Base-by-base conservation (phyloP, 1,140 invertebrate genomes). In the Conopomorpha cramerella region DNA sequence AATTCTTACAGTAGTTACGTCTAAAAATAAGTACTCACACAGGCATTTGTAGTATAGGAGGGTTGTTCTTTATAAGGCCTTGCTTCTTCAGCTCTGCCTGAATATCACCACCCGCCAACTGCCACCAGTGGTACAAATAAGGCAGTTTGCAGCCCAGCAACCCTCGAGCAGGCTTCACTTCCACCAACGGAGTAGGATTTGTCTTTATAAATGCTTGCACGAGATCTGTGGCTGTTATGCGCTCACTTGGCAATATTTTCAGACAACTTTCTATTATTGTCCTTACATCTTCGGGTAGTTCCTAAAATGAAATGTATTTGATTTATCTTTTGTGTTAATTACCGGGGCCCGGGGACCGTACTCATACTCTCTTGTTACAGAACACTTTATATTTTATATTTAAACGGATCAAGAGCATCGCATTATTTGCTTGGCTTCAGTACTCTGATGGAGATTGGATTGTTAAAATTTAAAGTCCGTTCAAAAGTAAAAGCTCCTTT, bases 51-150 rank as follows among this genome's bases (percentile, higher is more conserved):
- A 92, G 66, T 54, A 92, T 88, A 3, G 90, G 87, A 2, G 89
- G 88, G 49, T 84, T 87, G 39, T 85, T 89, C 50, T 92, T 86
- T 15, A 96, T 91, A 3, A 97, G 78, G 3, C 93, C 94, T 70
- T 95, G 92, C 61, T 91, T 92, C 53, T 93, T 94, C 8, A 99
- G 78, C 65, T 96, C 93, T 8, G 86, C 78, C 39, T 92, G 88
- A 27, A 96, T 89, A 79, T 98, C 95, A 1, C 95, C 95, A 17
- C 96, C 96, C 14, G 95, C 91, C 30, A 98, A 72, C 58, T 93
- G 90, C 96, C 96, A 99, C 54, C 95, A 84, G 73, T 97, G 90
- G 71, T 96, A 98, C 2, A 97, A 81, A 56, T 93, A 89, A 38
- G 91, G 81, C 51, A 95, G 72, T 38, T 81, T 82, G 42, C 87